Percentiles rank a stretch among this genome's conserved stretches.
Evolutionary conservation across 2,888 invertebrate species (phyloP).

Genomic region (Leucania comma): DNA sequence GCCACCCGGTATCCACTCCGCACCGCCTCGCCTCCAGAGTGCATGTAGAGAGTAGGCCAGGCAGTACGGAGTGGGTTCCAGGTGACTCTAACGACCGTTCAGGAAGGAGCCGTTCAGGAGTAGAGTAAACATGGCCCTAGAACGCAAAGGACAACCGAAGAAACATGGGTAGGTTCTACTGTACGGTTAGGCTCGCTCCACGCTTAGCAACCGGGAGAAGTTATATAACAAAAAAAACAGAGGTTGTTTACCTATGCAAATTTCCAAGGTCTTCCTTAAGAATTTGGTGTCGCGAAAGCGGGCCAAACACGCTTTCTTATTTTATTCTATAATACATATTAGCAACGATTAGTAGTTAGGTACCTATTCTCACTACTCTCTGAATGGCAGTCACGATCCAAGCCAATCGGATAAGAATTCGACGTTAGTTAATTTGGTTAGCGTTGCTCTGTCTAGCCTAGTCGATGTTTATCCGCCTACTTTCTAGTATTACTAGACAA

Average conservation of each 20-base stretch:
- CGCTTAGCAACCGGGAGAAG: too few species aligned
- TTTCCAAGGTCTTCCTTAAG: conserved; percentile 2
- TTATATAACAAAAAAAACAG: too few species aligned
- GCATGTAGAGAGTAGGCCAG: too few species aligned
- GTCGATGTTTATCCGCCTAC: neutral
- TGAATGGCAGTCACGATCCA: conserved; percentile 53
- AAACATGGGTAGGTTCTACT: too few species aligned
- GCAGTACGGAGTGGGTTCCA: too few species aligned
- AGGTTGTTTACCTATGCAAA: conserved; percentile 1
- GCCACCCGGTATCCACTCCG: too few species aligned
- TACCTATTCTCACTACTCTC: conserved; percentile 15
- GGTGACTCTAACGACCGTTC: too few species aligned
- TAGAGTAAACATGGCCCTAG: too few species aligned
- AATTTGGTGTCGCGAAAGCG: conserved; percentile 21
- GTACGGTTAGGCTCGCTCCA: too few species aligned
- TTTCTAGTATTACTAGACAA: conserved; percentile 33
- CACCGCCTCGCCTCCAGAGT: too few species aligned
- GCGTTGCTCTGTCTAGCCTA: conserved; percentile 18
- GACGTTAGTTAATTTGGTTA: conserved; percentile 18
- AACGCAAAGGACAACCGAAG: too few species aligned
- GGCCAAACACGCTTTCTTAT: conserved; percentile 32
- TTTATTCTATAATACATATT: conserved; percentile 33
- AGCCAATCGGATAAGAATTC: conserved; percentile 32
- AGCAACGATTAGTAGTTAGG: conserved; percentile 35
- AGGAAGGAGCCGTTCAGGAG: too few species aligned